A percentile compares a stretch with the other conserved stretches of the same genome.
phyloP scores from a whole-genome alignment of 2,888 invertebrate species.

The Arrhopalites spinosus region DNA sequence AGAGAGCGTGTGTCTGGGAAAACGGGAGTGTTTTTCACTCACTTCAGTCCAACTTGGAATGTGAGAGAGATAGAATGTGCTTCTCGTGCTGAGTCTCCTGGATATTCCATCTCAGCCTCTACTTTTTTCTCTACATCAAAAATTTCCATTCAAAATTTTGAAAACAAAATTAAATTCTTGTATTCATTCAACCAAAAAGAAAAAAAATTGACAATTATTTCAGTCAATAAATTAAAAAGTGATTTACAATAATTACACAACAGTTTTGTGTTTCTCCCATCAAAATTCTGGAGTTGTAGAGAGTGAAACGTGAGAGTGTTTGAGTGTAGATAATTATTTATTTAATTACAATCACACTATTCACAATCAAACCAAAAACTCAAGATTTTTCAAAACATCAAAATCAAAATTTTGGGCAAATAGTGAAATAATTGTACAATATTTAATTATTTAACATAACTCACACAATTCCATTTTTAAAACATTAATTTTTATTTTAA shows the following conservation, averaged over 20 bases:
- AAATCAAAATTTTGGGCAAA: too few species aligned
- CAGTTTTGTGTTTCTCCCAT: too few species aligned
- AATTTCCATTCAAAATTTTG: background rate
- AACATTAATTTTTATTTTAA: too few species aligned
- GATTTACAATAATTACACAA: too few species aligned
- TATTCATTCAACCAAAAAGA: background rate
- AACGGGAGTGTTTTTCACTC: background rate
- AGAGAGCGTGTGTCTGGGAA: background rate
- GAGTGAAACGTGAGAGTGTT: background rate
- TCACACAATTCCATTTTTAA: too few species aligned
- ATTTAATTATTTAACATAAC: too few species aligned
- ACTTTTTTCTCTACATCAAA: background rate
- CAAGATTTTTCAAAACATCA: too few species aligned
- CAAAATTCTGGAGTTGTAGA: background rate
- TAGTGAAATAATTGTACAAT: too few species aligned
- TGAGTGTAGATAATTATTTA: background rate
- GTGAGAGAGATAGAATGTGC: slow-evolving; percentile 20
- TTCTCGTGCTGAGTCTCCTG: background rate
- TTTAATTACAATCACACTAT: background rate
- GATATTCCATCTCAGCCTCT: background rate
- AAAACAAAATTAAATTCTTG: background rate
- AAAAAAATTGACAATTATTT: background rate
- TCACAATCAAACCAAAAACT: too few species aligned
- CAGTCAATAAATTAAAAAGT: background rate
- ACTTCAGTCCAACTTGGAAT: slow-evolving; percentile 11